Conservation (phyloP, 1,140 invertebrate genomes). For the Schlechtendalia chinensis region DNA sequence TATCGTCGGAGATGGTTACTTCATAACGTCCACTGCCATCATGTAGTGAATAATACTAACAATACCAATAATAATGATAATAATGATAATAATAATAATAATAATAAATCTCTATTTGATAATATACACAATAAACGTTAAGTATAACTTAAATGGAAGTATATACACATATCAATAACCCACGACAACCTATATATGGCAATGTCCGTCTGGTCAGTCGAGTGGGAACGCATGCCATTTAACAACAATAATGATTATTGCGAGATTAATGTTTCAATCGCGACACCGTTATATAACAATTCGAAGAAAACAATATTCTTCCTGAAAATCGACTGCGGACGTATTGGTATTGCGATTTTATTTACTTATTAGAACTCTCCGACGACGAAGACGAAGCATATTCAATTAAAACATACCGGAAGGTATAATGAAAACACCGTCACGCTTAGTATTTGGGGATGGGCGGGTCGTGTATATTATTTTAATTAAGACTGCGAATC, state of each 20-base stretch:
- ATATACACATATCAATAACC: background rate
- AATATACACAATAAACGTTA: background rate
- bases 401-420: too few relatives aligned
- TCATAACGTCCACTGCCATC: background rate
- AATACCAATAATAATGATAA: background rate
- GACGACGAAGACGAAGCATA: too few relatives aligned
- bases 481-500: too few relatives aligned
- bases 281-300: background rate
- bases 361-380: too few relatives aligned
- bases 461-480: too few relatives aligned
- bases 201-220: conserved; percentile 17
- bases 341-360: background rate
- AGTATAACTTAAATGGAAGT: conserved; percentile 15
- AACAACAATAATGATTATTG: background rate
- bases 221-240: background rate
- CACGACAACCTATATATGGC: conserved; percentile 27
- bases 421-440: too few relatives aligned
- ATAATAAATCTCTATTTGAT: background rate
- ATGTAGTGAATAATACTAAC: too few relatives aligned
- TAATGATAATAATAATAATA: background rate
- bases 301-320: conserved; percentile 7
- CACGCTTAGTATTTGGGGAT: too few relatives aligned
- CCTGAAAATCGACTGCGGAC: background rate
- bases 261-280: conserved; percentile 20
- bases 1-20: background rate